Evolutionary conservation across 2,113 vertebrate species (phyloP).

Genomic region (Melospiza melodia): DNA sequence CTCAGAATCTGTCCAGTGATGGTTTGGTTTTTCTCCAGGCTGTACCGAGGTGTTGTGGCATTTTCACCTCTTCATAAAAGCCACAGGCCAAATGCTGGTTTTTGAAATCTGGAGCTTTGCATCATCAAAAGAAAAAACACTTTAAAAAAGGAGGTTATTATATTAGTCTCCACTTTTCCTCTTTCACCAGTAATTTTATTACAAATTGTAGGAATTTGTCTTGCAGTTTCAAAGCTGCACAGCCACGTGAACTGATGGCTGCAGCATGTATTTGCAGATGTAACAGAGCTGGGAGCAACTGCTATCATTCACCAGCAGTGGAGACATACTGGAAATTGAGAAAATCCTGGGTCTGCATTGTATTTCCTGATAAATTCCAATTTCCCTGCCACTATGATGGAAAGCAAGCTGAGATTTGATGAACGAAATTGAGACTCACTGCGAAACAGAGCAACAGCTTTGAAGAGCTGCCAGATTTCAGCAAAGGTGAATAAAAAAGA

Average conservation of each 20-base stretch:
- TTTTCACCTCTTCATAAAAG: background rate
- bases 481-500: slow-evolving; percentile 27
- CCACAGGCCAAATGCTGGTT: background rate
- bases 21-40: background rate
- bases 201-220: background rate
- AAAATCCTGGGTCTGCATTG: background rate
- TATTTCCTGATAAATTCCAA: slow-evolving; percentile 4
- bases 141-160: background rate
- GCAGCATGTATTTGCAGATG: background rate
- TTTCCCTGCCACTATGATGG: background rate
- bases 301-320: background rate
- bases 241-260: background rate
- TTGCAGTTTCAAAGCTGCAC: background rate
- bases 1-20: background rate
- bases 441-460: background rate
- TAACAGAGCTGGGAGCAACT: background rate
- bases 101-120: background rate
- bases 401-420: slow-evolving; percentile 18
- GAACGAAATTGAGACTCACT: slow-evolving; percentile 4
- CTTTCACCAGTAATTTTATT: background rate
- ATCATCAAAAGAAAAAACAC: background rate
- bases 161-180: background rate
- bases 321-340: background rate
- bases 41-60: rapidly evolving
- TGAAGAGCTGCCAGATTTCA: slow-evolving; percentile 55